Base-by-base conservation (phyloP, 2,113 vertebrate species). In the Peucedramus taeniatus region DNA sequence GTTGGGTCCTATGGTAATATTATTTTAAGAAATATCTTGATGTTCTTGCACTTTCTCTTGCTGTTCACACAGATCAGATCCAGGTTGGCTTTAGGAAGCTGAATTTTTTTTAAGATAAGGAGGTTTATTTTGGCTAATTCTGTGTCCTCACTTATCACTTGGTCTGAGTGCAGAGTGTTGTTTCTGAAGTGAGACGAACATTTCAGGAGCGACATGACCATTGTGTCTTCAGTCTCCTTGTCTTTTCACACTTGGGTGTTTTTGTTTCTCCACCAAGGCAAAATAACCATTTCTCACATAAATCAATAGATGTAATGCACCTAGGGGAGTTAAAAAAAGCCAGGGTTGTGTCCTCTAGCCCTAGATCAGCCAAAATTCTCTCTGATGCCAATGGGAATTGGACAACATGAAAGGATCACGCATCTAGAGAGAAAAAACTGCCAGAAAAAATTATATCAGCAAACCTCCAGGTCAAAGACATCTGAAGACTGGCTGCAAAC, bases 101-200 rank as follows among this genome's bases (percentile, higher is more conserved):
- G 90, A 88, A 50, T 91, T 92, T 89, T 93, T 97, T 97, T 93
- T 83, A 84, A 96, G 91, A 96, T 95, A 96, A 91, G 56, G 42
- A 74, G 66, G 68, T 94, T 97, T 95, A 59, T 95, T 95, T 95
- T 96, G 96, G 96, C 95, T 86, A 66, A 37, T 68, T 93, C 76
- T 75, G 11, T 94, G 59, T 93, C 76, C 81, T 79, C 54, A 82
- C 69, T 94, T 96, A 96, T 96, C 94, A 94, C 68, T 95, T 84
- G 0, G 12, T 92, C 85, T 94, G 86, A 85, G 45, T 9, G 2
- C 87, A 92, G 86, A 60, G 45, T 92, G 94, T 65, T 96, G 51
- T 95, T 94, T 93, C 94, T 95, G 84, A 93, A 93, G 77, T 42
- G 83, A 93, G 92, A 88, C 66, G 7, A 54, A 93, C 85, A 76